Evolutionary conservation across 2,797 vertebrate genomes (phyloP).

Genomic region (Channallabes apus): DNA sequence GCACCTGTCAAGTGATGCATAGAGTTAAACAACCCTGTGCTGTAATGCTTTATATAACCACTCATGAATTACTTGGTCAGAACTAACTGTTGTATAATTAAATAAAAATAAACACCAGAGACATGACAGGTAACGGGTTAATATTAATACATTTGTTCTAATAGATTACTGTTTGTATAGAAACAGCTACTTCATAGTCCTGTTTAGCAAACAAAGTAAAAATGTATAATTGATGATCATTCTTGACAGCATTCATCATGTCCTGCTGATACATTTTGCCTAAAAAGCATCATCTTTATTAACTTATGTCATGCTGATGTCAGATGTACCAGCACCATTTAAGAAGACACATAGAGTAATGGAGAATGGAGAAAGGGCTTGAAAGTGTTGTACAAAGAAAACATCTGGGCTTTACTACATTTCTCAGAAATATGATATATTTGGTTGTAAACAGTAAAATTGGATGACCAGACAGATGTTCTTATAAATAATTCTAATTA

Average conservation of each 20-base stretch:
- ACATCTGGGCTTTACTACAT: neutral
- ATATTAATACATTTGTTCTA: neutral
- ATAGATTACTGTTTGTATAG: neutral
- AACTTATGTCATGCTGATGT: neutral
- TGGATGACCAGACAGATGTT: neutral
- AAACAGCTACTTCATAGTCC: neutral
- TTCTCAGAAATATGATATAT: neutral
- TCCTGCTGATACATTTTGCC: neutral
- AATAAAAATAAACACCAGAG: neutral
- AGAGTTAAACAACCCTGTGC: too few species aligned
- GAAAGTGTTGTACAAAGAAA: neutral
- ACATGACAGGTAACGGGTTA: neutral
- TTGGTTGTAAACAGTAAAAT: neutral
- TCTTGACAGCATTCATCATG: neutral
- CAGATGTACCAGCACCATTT: neutral
- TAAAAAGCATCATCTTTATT: neutral
- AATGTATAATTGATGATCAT: neutral
- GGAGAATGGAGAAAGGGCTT: neutral
- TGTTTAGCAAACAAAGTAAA: neutral
- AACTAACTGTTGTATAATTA: neutral
- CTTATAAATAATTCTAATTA: neutral
- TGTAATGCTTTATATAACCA: too few species aligned
- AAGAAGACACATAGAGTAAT: neutral
- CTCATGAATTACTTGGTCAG: neutral
- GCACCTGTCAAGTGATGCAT: too few species aligned